Evolutionary conservation across 2,888 invertebrate genomes (phyloP), one percentile per base, ranked within the genome.

Genomic region (Diloba caeruleocephala): DNA sequence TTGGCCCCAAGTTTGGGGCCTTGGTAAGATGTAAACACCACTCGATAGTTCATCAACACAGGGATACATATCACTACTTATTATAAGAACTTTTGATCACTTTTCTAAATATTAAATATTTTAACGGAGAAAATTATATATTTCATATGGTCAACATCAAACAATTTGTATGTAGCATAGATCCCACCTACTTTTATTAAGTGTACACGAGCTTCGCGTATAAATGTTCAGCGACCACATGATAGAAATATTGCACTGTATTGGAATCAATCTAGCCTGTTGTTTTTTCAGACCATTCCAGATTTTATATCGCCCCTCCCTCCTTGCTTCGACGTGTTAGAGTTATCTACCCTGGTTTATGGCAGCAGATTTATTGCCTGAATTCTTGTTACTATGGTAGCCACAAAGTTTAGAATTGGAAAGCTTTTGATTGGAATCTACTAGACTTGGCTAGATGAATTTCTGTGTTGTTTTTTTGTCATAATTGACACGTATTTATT

Each of bases 361-460:
- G 57, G 37, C 32, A 48, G 49, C 32, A 19, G 33, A 58, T 32
- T 56, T 51, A 54, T 46, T 28, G 29, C 26, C 41, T 51, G 48
- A 36, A 46, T 61, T 52, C 38, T 49, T 51, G 29, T 37, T 29
- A 42, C 42, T 56, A 50, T 39, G n/a, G n/a, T 38, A 13, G 48
- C 39, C 21, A 50, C 37, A 42, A 62, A 62, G 53, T 59, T 59
- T 62, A 15, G 52, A 55, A 56, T 69, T 59, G 57, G 56, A 70
- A 70, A 66, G 70, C 58, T 70, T 69, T 69, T 59, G 49, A 57
- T 66, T 66, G 62, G 56, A 59, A 56, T 52, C 50, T 37, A 52
- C n/a, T n/a, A 23, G 41, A 36, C 15, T 28, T 19, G 32, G n/a
- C 46, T 15, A 19, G 28, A 26, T 12, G 13, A 45, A 50, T 28